Evolutionary conservation across 2,113 vertebrate species (phyloP).

Genomic region (Craseonycteris thonglongyai): DNA sequence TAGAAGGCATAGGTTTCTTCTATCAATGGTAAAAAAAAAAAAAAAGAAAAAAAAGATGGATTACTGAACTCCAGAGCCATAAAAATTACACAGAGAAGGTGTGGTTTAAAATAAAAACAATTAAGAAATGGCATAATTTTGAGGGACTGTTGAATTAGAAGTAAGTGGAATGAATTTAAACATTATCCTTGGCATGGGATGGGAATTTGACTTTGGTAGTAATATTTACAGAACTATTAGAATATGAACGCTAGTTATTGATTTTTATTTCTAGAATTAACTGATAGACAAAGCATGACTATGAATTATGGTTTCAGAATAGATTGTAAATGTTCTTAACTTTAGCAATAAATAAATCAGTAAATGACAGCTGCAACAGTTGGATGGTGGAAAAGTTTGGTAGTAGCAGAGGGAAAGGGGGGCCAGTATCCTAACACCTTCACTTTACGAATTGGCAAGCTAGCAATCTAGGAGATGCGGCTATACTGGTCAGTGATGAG

Average conservation of each 20-base stretch:
- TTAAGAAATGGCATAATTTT: background rate
- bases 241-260: background rate
- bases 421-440: background rate
- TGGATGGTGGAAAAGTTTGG: background rate
- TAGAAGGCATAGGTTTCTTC: background rate
- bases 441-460: background rate
- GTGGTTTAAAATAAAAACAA: background rate
- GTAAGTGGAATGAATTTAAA: background rate
- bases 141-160: background rate
- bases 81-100: background rate
- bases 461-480: background rate
- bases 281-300: background rate
- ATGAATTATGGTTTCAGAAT: background rate
- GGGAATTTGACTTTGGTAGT: background rate
- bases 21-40: background rate
- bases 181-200: background rate
- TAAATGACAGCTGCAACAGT: background rate
- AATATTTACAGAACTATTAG: background rate
- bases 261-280: background rate
- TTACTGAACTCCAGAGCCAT: background rate
- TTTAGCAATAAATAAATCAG: background rate
- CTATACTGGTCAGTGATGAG: background rate
- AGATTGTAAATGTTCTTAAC: background rate
- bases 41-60: no score
- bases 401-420: background rate